Evolutionary conservation across 2,797 vertebrate species (phyloP), one percentile per base, ranked within the genome.

Genomic region (Rhyacichthys aspro): DNA sequence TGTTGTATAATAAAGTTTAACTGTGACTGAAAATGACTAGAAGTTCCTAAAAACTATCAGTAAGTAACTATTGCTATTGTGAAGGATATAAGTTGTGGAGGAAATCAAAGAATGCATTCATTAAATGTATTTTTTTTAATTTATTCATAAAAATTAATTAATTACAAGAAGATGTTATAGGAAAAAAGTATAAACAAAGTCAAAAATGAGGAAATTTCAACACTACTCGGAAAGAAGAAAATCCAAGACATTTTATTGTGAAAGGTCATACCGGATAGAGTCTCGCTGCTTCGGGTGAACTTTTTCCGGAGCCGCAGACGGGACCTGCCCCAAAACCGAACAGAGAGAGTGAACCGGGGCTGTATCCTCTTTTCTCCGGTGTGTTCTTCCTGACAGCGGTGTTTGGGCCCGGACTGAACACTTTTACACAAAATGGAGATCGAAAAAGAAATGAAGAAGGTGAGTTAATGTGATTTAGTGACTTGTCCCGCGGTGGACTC

Each of bases 361-460:
- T 1, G 7, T 5, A 0, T 42, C 36, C 33, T 7, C 3, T 9
- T 28, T 64, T 16, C 8, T 14, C 11, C 14, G 0, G 10, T 18
- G 28, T 7, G 63, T 19, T 4, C 19, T n/a, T 1, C 55, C 41
- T 38, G 62, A 34, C 67, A 52, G 15, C 8, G 3, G 3, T 16
- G 36, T 44, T 0, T 0, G 2, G 1, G 9, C n/a, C 41, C 11
- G 1, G 14, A 3, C 16, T 0, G 15, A 59, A 23, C n/a, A 0
- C 17, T 58, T 19, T 32, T 15, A 44, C 52, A 0, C 55, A 9
- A 78, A 15, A 93, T 93, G 92, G 91, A 93, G 37, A 90, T 93
- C 75, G 92, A 93, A 69, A 91, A 68, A 56, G 92, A 93, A 83
- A 63, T 93, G 7, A 93, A 93, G 75, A 93, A 89, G 89, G 91